Conservation (phyloP, 2,888 invertebrate species). For the Leucophenga montana region DNA sequence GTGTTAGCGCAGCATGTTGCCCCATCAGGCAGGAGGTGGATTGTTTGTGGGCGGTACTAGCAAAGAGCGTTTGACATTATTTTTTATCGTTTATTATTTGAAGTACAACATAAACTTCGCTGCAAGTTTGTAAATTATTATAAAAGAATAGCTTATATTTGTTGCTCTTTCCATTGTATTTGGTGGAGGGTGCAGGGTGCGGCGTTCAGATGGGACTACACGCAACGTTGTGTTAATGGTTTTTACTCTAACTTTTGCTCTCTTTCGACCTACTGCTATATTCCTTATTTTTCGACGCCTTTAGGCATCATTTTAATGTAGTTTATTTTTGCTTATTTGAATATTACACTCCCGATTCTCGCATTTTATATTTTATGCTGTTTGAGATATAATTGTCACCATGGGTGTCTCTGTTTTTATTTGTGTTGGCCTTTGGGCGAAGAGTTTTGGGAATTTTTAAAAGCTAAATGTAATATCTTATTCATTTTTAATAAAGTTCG, state of each 20-base stretch:
- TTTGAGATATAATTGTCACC: slow-evolving; percentile 64
- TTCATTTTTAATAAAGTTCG: neutral
- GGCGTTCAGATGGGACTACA: neutral
- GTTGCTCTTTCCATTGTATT: slow-evolving; percentile 9
- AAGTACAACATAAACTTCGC: slow-evolving; percentile 1
- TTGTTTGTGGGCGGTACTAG: slow-evolving; percentile 2
- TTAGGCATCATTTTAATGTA: slow-evolving; percentile 43
- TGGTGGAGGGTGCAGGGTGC: neutral
- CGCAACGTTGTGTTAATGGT: slow-evolving; percentile 28
- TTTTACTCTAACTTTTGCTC: slow-evolving; percentile 13
- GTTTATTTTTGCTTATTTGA: slow-evolving; percentile 36
- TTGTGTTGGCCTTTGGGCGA: slow-evolving; percentile 26
- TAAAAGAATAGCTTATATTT: neutral
- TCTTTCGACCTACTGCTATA: neutral
- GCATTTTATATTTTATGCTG: slow-evolving; percentile 36
- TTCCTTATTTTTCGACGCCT: slow-evolving; percentile 27
- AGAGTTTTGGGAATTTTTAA: slow-evolving; percentile 44
- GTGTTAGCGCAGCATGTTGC: slow-evolving; percentile 53
- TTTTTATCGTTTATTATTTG: slow-evolving; percentile 48
- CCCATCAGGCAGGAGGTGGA: slow-evolving; percentile 30
- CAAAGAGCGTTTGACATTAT: slow-evolving; percentile 42
- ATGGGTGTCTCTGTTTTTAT: slow-evolving; percentile 56
- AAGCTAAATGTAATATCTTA: slow-evolving; percentile 45
- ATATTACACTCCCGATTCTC: slow-evolving; percentile 12
- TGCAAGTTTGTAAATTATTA: slow-evolving; percentile 21